Evolutionary conservation across 2,888 invertebrate species (phyloP), one percentile per base, ranked within the genome.

Genomic region (Rhorus exstirpatorius): DNA sequence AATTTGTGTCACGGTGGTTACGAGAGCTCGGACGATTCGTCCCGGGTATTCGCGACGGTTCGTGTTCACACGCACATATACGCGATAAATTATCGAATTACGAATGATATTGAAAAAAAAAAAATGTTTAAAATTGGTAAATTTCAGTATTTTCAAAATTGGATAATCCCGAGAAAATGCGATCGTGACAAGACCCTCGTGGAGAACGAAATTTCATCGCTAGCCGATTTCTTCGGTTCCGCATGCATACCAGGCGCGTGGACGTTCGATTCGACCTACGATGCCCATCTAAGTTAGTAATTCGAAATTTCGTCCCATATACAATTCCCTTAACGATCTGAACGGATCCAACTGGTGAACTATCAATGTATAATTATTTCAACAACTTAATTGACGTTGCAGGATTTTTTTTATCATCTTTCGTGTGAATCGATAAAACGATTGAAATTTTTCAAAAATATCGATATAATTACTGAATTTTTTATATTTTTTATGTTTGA

Each of bases 241-340:
- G 96, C 97, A 26, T 99, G 98, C 91, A 97, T 97, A 85, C 97
- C 98, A 0, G 98, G 98, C 0, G 95, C 96, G 0, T 98, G 97
- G 97, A 95, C 96, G 0, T 94, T 95, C 0, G 96, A 97, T 90
- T 91, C 93, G 0, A 86, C 90, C 0, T 93, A 95, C 31, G 97
- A 97, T 87, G 91, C 92, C 1, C 91, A 95, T 86, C 93, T 97
- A 0, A 97, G 97, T 97, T 90, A 94, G 95, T 94, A 38, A 26
- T 31, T 8, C 1, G 0, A 0, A 31, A 41, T 12, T n/a, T n/a
- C n/a, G n/a, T n/a, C n/a, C n/a, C n/a, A n/a, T n/a, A n/a, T n/a
- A n/a, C n/a, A n/a, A n/a, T n/a, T n/a, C n/a, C n/a, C n/a, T n/a
- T n/a, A n/a, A n/a, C n/a, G n/a, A n/a, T n/a, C n/a, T n/a, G n/a